phyloP scores from a whole-genome alignment of 2,888 invertebrate species.

The Lathronympha strigana region DNA sequence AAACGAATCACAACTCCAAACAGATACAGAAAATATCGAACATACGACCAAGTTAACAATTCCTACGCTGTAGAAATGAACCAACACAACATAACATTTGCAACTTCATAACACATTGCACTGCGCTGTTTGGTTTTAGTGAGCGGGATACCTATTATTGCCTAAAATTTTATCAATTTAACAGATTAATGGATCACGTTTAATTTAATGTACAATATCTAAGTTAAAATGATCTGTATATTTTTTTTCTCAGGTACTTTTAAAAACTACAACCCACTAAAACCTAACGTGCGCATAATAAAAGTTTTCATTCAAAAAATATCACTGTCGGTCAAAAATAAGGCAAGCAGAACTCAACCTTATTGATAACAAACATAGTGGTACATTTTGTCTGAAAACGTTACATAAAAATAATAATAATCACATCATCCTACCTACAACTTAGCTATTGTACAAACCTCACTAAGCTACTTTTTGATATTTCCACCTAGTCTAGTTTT shows the following conservation, averaged over 20 bases:
- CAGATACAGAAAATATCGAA: conserved; percentile 70
- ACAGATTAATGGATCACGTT: background rate
- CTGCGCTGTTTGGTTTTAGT: conserved; percentile 29
- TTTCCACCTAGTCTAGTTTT: conserved; percentile 55
- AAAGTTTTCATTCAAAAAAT: conserved; percentile 30
- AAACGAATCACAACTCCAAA: conserved; percentile 72
- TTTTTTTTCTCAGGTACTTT: conserved; percentile 6
- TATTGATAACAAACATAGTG: conserved; percentile 39
- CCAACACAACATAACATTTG: conserved; percentile 52
- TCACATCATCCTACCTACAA: conserved; percentile 54
- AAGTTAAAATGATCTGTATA: conserved; percentile 6
- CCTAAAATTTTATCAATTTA: background rate
- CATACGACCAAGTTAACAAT: conserved; percentile 68
- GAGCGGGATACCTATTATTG: background rate
- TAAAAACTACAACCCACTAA: conserved; percentile 44
- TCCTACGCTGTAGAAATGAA: conserved; percentile 70
- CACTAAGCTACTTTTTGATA: conserved; percentile 58
- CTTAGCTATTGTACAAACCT: conserved; percentile 67
- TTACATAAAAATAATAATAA: conserved; percentile 47
- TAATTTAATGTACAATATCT: conserved; percentile 21
- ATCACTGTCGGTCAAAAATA: background rate
- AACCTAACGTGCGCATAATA: conserved; percentile 47
- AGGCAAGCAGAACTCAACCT: background rate
- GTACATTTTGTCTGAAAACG: conserved; percentile 11
- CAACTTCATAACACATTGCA: conserved; percentile 33